Evolutionary conservation across 2,888 invertebrate species (phyloP).

Genomic region (Cyclophora punctaria): DNA sequence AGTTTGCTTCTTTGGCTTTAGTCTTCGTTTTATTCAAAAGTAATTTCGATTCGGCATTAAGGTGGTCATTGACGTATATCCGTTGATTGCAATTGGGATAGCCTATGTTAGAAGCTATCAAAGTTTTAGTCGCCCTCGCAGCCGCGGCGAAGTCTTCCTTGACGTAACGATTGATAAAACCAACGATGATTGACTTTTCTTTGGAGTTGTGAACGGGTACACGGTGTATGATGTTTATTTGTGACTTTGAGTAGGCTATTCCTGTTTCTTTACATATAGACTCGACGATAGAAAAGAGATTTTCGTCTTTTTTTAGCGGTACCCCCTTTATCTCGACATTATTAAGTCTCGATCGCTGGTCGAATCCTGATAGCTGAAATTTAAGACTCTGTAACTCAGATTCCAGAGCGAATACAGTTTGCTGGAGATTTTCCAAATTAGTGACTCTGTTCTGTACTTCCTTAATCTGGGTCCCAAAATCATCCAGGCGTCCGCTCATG

Average conservation of each 20-base stretch:
- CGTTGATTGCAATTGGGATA: not conserved
- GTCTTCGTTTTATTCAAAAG: slow-evolving; percentile 7
- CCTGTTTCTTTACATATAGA: not conserved
- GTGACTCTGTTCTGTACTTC: slow-evolving; percentile 4
- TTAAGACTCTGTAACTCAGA: slow-evolving; percentile 4
- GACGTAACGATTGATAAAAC: slow-evolving; percentile 1
- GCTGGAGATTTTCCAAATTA: slow-evolving; percentile 4
- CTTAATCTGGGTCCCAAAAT: not conserved
- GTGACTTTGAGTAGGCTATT: not conserved
- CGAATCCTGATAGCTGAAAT: slow-evolving; percentile 1
- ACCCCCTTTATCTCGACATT: slow-evolving; percentile 18
- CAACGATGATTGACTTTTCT: slow-evolving; percentile 2
- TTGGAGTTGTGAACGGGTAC: not conserved
- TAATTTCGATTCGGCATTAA: not conserved
- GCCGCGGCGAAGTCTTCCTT: slow-evolving; percentile 3
- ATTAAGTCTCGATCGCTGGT: slow-evolving; percentile 11
- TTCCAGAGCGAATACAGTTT: slow-evolving; percentile 4
- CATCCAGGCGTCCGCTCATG: slow-evolving; percentile 1
- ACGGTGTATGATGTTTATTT: slow-evolving; percentile 1
- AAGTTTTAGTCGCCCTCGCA: not conserved
- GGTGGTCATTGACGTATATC: slow-evolving; percentile 2
- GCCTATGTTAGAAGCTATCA: slow-evolving; percentile 1
- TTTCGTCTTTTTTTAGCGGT: slow-evolving; percentile 16
- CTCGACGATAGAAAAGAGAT: slow-evolving; percentile 7
- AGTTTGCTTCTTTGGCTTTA: slow-evolving; percentile 8